Evolutionary conservation across 2,113 vertebrate genomes (phyloP), one percentile per base, ranked within the genome.

Genomic region (Brachirus orientalis): DNA sequence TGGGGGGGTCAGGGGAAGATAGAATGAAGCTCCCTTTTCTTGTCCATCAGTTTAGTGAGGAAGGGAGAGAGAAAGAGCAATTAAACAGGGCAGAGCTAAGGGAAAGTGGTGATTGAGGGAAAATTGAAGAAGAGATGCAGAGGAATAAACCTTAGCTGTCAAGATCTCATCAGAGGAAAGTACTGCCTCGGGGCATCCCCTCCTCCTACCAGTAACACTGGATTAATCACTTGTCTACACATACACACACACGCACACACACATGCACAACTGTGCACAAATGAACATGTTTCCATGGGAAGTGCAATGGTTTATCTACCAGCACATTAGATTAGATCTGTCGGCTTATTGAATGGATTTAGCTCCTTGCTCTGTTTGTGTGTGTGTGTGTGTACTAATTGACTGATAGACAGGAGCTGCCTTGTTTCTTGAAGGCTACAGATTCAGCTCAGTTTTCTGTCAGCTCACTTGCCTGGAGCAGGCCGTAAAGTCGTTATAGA

Each of bases 81-180:
- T 80, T 80, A 83, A 74, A 69, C 58, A 1, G 60, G 43, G 48
- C 52, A 14, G 44, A 68, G 58, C 36, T 11, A 10, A 43, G 40
- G 60, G 44, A 41, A 46, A 61, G 63, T 14, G 14, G 61, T 22
- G 43, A 50, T 33, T 52, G 55, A 52, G 35, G 52, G 60, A 61
- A 54, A 55, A 50, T 18, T 63, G 78, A 62, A 64, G 75, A 53
- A 54, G 65, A 62, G 71, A 72, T 82, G 66, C 54, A 67, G 82
- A 69, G 67, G 73, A 79, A 80, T 79, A 89, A 87, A 88, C 72
- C 76, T 61, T 60, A 63, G 55, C 79, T 84, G 85, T 88, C 87
- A 89, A 88, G 71, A 75, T 80, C 78, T 88, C 83, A 86, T 90
- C 86, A 79, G 80, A 85, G 70, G 40, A 77, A 83, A 84, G 80